Evolutionary conservation across 2,888 invertebrate species (phyloP), one percentile per base, ranked within the genome.

Genomic region (Nasonovia ribisnigri): DNA sequence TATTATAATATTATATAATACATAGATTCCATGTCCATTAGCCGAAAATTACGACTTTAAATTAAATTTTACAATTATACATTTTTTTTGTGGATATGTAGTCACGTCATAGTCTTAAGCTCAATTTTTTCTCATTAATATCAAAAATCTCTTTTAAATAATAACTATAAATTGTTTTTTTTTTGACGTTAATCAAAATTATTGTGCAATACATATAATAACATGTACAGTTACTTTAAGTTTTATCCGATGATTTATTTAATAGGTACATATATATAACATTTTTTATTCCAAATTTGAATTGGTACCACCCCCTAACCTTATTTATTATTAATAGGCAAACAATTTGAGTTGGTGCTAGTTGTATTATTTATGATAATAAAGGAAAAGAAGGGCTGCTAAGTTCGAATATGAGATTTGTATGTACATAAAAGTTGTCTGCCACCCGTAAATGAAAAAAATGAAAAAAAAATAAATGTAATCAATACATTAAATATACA

Each of bases 141-240:
- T 88, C 88, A 51, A 88, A 84, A 36, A 51, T 2, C 11, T 43
- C 29, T 88, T 88, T 51, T 10, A 51, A 88, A 88, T 24, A 51
- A 46, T 43, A 46, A n/a, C n/a, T n/a, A 24, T 90, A n/a, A 48
- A 42, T 84, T 92, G 36, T 92, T 57, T 67, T 87, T 88, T 87
- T 88, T 48, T 43, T 67, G 93, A 93, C 93, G 36, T 86, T 60
- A 93, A 93, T 93, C 93, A 93, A 93, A 93, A 93, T 36, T 2
- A 29, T 67, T 86, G 93, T 93, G 93, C 93, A 93, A 93, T 93
- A 93, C 93, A 90, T 92, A 42, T 88, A 29, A 90, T 46, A 54
- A 90, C 42, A 29, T 93, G 93, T 93, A 93, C 90, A 93, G 90
- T 67, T 86, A 48, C n/a, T 86, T 86, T 67, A 90, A 77, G 90